Conservation (phyloP, 2,113 vertebrate species). For the Etheostoma cragini region DNA sequence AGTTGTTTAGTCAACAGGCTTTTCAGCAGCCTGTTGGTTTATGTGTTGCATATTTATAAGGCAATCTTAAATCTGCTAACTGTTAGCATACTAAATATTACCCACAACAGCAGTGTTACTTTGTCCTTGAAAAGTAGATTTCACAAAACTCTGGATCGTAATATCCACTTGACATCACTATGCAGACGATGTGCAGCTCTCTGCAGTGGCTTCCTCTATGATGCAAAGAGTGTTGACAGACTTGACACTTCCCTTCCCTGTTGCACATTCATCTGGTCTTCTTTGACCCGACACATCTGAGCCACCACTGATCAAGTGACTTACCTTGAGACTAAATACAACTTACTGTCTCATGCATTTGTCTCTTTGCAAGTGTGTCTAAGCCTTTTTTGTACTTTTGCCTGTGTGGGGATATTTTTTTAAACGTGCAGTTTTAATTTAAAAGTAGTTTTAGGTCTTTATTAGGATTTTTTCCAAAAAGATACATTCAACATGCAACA, state of each 20-base stretch:
- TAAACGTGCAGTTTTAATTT: too few relatives aligned
- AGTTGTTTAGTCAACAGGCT: neutral
- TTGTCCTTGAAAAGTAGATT: neutral
- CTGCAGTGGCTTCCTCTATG: slow-evolving; percentile 1
- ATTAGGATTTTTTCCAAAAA: too few relatives aligned
- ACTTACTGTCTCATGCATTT: too few relatives aligned
- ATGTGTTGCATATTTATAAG: neutral
- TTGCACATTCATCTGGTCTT: too few relatives aligned
- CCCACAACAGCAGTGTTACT: neutral
- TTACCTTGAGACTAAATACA: too few relatives aligned
- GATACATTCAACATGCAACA: too few relatives aligned
- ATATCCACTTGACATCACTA: neutral
- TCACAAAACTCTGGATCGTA: neutral
- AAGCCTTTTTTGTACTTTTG: too few relatives aligned
- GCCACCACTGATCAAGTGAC: too few relatives aligned
- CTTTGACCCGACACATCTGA: too few relatives aligned
- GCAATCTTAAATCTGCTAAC: neutral
- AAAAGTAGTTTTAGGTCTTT: too few relatives aligned
- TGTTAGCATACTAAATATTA: neutral
- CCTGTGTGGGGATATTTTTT: too few relatives aligned
- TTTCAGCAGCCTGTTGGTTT: neutral
- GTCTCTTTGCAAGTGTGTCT: too few relatives aligned
- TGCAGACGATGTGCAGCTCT: neutral
- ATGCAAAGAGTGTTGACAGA: neutral
- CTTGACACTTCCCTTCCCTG: neutral